A percentile compares a stretch with the other conserved stretches of the same genome.
Evolutionary conservation across 2,797 vertebrate species (phyloP).

Genomic region (Nyctalus aviator): DNA sequence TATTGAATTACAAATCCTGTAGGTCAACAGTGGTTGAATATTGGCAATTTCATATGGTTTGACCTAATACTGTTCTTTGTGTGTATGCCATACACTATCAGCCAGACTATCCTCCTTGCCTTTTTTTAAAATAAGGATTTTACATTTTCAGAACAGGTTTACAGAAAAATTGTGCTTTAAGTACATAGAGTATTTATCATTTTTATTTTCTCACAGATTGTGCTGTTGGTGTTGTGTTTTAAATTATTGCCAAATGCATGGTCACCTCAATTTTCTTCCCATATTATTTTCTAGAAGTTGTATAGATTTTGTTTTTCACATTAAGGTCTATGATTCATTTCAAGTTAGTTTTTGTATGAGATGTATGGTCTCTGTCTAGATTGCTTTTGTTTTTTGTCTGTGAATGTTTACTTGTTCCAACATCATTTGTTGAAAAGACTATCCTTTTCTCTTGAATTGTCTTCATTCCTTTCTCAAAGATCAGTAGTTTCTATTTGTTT

Average conservation of each 20-base stretch:
- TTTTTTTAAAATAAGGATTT: background rate
- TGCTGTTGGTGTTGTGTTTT: background rate
- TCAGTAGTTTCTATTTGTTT: background rate
- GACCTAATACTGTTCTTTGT: background rate
- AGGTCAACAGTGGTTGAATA: background rate
- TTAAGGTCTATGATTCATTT: background rate
- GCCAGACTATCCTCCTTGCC: background rate
- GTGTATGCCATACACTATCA: background rate
- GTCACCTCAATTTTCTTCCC: background rate
- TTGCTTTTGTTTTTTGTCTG: background rate
- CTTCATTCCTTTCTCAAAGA: background rate
- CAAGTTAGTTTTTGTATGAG: background rate
- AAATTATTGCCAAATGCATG: conserved; percentile 21
- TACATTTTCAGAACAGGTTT: background rate
- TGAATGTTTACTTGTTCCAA: background rate
- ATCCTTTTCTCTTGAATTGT: background rate
- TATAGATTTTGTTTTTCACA: background rate
- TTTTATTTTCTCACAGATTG: background rate
- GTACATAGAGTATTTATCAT: background rate
- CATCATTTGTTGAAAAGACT: background rate
- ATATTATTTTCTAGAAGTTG: background rate
- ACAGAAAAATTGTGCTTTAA: background rate
- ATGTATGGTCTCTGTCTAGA: background rate
- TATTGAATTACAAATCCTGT: background rate
- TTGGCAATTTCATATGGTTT: background rate